Conservation (phyloP, 2,113 vertebrate genomes). For the Lethenteron reissneri region DNA sequence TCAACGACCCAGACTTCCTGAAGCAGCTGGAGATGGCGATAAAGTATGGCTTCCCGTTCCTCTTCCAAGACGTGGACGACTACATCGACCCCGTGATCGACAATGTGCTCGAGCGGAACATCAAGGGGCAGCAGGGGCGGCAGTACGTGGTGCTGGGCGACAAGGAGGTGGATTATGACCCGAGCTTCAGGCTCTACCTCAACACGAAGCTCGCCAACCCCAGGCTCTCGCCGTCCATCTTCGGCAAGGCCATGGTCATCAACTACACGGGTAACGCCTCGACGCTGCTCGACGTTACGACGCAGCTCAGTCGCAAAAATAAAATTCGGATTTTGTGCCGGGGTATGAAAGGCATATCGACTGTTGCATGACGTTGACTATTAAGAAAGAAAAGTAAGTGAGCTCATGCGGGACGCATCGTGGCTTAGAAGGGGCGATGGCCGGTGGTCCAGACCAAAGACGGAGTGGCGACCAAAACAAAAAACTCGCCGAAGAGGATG, state of each 20-base stretch:
- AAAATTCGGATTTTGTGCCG: too few relatives aligned
- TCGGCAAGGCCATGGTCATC: slow-evolving; percentile 85
- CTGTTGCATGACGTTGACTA: too few relatives aligned
- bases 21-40: slow-evolving; percentile 76
- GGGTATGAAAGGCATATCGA: too few relatives aligned
- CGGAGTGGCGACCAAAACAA: too few relatives aligned
- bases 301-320: too few relatives aligned
- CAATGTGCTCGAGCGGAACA: slow-evolving; percentile 64
- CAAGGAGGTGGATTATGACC: slow-evolving; percentile 75
- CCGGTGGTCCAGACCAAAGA: too few relatives aligned
- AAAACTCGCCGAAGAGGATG: too few relatives aligned
- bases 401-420: too few relatives aligned
- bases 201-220: slow-evolving; percentile 80
- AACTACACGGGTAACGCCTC: slow-evolving; percentile 59
- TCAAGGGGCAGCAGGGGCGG: slow-evolving; percentile 41
- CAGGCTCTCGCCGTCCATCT: slow-evolving; percentile 61
- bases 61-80: slow-evolving; percentile 75
- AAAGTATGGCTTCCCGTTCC: slow-evolving; percentile 68
- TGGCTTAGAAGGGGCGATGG: too few relatives aligned
- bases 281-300: too few relatives aligned
- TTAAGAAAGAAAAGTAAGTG: too few relatives aligned
- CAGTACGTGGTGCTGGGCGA: slow-evolving; percentile 56
- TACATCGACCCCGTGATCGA: slow-evolving; percentile 87
- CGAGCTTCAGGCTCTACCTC: slow-evolving; percentile 67
- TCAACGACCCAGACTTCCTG: slow-evolving; percentile 79